A percentile compares a stretch with the other conserved stretches of the same genome.
phyloP scores from a whole-genome alignment of 2,797 vertebrate species.

The Platalea minor region DNA sequence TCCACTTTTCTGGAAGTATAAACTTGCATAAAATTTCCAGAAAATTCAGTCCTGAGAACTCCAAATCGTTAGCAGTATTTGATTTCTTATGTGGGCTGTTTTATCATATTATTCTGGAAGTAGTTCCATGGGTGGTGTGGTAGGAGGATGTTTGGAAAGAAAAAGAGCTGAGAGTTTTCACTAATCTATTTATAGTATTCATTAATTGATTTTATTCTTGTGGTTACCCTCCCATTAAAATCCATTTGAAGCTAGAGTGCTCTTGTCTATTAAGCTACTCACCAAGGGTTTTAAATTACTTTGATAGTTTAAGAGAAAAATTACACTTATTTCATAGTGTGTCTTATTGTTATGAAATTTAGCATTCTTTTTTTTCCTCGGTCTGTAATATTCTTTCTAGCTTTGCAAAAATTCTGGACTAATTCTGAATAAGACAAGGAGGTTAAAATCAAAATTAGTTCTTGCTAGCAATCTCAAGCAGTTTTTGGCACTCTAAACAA shows the following conservation, averaged over 20 bases:
- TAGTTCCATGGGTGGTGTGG: constrained; percentile 38
- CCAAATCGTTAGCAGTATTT: not conserved
- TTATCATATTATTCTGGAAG: constrained; percentile 42
- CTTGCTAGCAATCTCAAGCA: not conserved
- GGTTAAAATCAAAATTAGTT: not conserved
- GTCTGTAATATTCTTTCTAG: not conserved
- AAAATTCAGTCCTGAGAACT: not conserved
- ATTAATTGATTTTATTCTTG: constrained; percentile 70
- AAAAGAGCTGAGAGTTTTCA: constrained; percentile 27
- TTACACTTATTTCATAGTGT: not conserved
- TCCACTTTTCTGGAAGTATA: not conserved
- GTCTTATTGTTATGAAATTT: not conserved
- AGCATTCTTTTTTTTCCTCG: not conserved
- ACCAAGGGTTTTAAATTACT: constrained; percentile 58
- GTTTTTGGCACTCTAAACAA: not conserved
- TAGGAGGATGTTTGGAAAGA: constrained; percentile 35
- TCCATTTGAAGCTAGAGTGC: constrained; percentile 61
- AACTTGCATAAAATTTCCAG: not conserved
- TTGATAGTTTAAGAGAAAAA: constrained; percentile 36
- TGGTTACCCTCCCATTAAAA: constrained; percentile 64
- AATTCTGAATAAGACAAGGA: not conserved
- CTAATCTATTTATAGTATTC: constrained; percentile 52
- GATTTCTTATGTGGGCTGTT: constrained; percentile 16
- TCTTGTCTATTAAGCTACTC: constrained; percentile 54
- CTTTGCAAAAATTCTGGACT: not conserved